A percentile compares a stretch with the other conserved stretches of the same genome.
phyloP scores from a whole-genome alignment of 2,797 vertebrate species.

The Yasuhikotakia modesta region DNA sequence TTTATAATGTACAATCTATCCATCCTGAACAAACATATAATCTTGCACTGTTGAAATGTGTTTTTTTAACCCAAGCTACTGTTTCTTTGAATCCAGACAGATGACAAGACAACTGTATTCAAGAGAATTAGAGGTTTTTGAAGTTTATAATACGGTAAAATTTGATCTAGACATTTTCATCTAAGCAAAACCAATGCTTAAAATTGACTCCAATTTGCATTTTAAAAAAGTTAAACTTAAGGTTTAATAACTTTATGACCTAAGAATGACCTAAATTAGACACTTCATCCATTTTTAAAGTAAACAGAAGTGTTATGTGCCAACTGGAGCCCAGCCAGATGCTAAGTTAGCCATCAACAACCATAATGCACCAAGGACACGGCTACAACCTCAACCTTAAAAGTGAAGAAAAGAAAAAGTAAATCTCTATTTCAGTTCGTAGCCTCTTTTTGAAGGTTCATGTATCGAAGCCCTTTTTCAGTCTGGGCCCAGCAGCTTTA shows the following conservation, averaged over 20 bases:
- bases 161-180: too few relatives aligned
- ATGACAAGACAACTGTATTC: too few relatives aligned
- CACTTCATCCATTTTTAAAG: slow-evolving; percentile 13
- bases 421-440: not conserved
- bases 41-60: too few relatives aligned
- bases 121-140: too few relatives aligned
- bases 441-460: not conserved
- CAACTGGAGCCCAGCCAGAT: slow-evolving; percentile 16
- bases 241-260: not conserved
- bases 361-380: slow-evolving; percentile 23
- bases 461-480: slow-evolving; percentile 19
- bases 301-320: not conserved
- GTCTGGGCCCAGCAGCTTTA: slow-evolving; percentile 13
- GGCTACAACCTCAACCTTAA: not conserved
- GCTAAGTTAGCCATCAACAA: slow-evolving; percentile 13
- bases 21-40: too few relatives aligned
- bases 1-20: too few relatives aligned
- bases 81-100: too few relatives aligned
- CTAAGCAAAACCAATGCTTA: not conserved
- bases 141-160: too few relatives aligned
- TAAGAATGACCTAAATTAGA: not conserved
- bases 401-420: not conserved
- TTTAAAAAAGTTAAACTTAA: slow-evolving; percentile 8
- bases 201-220: not conserved
- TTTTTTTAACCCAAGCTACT: too few relatives aligned